Percentiles rank a stretch among this genome's conserved stretches.
These are phyloP conservation scores for Chascanopsetta lugubris DNA, from an alignment of 2,113 vertebrate species.

Conservation along the genomic window DNA sequence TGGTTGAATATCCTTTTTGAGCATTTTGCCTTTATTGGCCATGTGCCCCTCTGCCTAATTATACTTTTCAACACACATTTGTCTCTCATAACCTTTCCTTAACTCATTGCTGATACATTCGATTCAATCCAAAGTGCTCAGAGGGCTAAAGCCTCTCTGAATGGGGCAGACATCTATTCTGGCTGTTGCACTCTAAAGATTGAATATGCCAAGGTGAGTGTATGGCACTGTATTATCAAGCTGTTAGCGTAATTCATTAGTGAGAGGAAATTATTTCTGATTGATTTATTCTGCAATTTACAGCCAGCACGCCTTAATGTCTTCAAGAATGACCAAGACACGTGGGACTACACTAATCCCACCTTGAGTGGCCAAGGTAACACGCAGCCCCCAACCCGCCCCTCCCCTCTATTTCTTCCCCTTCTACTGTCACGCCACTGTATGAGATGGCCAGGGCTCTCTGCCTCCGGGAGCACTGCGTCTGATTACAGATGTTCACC, in stretches of 20 bases:
- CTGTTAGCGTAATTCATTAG: too few relatives aligned
- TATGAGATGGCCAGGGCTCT: conserved; percentile 68
- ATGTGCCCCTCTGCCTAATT: not conserved
- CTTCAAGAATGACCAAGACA: conserved; percentile 98
- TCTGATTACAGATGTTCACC: conserved; percentile 46
- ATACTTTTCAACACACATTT: not conserved
- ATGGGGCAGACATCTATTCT: conserved; percentile 95
- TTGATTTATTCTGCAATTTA: conserved; percentile 10
- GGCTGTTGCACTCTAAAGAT: conserved; percentile 97
- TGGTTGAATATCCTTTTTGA: conserved; percentile 96
- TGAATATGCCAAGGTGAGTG: conserved; percentile 92
- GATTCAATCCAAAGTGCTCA: conserved; percentile 96
- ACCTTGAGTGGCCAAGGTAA: conserved; percentile 95
- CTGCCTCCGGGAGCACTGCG: conserved; percentile 64
- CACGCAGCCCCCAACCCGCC: conserved; percentile 18
- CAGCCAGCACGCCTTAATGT: conserved; percentile 96
- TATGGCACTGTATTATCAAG: not conserved
- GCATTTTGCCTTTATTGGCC: not conserved
- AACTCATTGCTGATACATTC: conserved; percentile 81
- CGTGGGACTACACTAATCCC: conserved; percentile 98
- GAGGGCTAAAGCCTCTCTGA: conserved; percentile 94
- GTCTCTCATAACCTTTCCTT: conserved; percentile 73
- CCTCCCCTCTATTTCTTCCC: conserved; percentile 41
- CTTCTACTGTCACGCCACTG: conserved; percentile 82
- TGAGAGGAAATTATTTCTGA: not conserved